Evolutionary conservation across 1,140 invertebrate species (phyloP).

Genomic region (Micrasema minimum): DNA sequence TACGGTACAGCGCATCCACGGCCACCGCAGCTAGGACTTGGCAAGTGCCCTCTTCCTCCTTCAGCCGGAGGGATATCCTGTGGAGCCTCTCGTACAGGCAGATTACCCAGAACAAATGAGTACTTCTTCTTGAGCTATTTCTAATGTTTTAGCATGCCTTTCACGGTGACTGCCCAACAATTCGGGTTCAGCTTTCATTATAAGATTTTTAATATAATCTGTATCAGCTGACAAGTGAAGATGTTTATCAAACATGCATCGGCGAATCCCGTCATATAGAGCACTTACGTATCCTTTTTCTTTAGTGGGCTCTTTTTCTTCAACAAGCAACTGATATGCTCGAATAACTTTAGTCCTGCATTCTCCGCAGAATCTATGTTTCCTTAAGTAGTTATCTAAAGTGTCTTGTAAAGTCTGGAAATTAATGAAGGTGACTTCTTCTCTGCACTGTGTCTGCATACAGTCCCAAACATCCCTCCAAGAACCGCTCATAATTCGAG

Average conservation of each 20-base stretch:
- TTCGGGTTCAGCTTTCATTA: constrained; percentile 89
- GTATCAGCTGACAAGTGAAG: constrained; percentile 87
- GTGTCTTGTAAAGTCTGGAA: constrained; percentile 83
- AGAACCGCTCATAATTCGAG: constrained; percentile 72
- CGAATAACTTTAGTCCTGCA: constrained; percentile 87
- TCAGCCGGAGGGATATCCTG: constrained; percentile 83
- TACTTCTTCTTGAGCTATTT: constrained; percentile 96
- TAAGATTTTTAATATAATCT: constrained; percentile 88
- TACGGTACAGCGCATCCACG: constrained; percentile 85
- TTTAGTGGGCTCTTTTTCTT: constrained; percentile 82
- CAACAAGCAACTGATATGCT: constrained; percentile 87
- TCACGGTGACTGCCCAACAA: constrained; percentile 85
- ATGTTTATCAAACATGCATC: constrained; percentile 86
- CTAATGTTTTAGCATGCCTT: constrained; percentile 92
- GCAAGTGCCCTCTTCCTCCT: constrained; percentile 91
- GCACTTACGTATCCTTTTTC: constrained; percentile 90
- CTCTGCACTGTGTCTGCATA: constrained; percentile 84
- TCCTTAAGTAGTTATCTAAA: constrained; percentile 87
- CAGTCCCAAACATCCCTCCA: constrained; percentile 90
- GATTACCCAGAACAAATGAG: constrained; percentile 91
- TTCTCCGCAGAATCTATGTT: constrained; percentile 92
- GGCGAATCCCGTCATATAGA: constrained; percentile 86
- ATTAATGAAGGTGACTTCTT: constrained; percentile 88
- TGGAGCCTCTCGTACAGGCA: constrained; percentile 90
- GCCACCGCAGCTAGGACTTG: constrained; percentile 90